These are phyloP conservation scores for Eupithecia insigniata DNA, from an alignment of 2,888 invertebrate species.

Conservation along the genomic window DNA sequence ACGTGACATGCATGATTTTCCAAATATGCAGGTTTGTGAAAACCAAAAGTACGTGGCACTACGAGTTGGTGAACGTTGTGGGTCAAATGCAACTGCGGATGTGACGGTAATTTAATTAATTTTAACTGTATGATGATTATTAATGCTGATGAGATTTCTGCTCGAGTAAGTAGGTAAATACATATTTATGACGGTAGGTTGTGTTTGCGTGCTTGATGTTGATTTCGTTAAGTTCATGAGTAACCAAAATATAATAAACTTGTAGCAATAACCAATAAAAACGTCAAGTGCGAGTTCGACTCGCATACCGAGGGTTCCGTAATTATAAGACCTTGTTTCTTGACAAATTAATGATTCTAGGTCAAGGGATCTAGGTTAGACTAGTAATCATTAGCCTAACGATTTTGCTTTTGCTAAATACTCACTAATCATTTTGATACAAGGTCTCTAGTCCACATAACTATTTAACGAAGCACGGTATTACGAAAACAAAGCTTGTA, in stretches of 20 bases:
- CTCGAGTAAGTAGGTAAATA: neutral
- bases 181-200: neutral
- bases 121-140: conserved; percentile 5
- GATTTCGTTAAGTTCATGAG: neutral
- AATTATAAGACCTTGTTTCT: no score
- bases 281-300: no score
- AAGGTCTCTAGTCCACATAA: no score
- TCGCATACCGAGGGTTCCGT: no score
- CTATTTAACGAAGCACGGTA: no score
- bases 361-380: no score
- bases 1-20: conserved; percentile 13
- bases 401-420: no score
- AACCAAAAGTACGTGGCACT: conserved; percentile 21
- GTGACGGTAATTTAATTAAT: conserved; percentile 28
- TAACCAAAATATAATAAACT: neutral
- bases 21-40: conserved; percentile 15
- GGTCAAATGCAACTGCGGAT: conserved; percentile 25
- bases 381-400: no score
- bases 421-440: no score
- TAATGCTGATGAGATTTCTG: neutral
- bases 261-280: no score
- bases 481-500: neutral
- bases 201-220: neutral
- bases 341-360: no score
- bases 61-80: conserved; percentile 26